Evolutionary conservation across 2,797 vertebrate species (phyloP), one percentile per base, ranked within the genome.

Genomic region (Lagodon rhomboides): DNA sequence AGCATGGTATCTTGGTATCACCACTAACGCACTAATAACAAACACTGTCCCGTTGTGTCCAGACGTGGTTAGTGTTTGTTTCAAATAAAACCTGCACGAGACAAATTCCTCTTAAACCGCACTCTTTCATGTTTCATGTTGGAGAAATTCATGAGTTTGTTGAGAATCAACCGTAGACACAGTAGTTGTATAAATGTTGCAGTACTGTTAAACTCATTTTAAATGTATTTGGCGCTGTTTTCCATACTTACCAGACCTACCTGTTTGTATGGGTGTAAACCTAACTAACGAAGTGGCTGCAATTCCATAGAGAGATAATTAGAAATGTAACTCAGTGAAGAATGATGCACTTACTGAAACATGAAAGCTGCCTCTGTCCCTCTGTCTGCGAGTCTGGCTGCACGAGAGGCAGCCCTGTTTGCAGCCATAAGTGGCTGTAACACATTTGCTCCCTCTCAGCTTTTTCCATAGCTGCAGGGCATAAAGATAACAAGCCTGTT

Each of bases 81-180:
- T 73, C 4, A 46, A 49, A 44, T 50, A 0, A 59, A 69, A 75
- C 67, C n/a, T 67, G 60, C 71, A 59, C 0, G 18, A 43, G 47
- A 18, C 65, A 62, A 72, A 55, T 7, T 13, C 44, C 18, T 30
- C 34, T 49, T 0, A 49, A 60, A 30, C 4, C 12, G 3, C 30
- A 53, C 25, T 59, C n/a, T 79, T 55, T 68, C 60, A 71, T 87
- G 80, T 86, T 91, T 86, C 76, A 77, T 74, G 25, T 67, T 4
- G 16, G 46, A 83, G 25, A 68, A 64, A 80, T 54, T 25, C 4
- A 27, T 51, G 0, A 8, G 1, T 34, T 60, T 38, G 25, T 34
- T 18, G 20, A 41, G 54, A 25, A 1, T 71, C 16, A 56, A 3
- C 20, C 30, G 0, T 23, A 74, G 51, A 34, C 17, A 56, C 3